phyloP scores from a whole-genome alignment of 2,888 invertebrate genomes.

The Drosophila incognita region DNA sequence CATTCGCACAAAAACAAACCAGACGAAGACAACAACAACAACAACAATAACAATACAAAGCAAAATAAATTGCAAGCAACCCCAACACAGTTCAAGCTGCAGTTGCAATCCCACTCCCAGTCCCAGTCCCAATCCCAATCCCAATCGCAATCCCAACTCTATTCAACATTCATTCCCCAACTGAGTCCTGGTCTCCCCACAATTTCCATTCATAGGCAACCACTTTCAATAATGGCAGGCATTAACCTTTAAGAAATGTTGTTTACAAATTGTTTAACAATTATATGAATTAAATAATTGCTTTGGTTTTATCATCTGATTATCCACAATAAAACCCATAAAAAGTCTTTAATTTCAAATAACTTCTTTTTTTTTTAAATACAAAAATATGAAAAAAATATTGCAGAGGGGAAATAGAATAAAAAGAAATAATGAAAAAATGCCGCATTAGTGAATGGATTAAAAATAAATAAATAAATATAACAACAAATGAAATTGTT shows the following conservation, averaged over 20 bases:
- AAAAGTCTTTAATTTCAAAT: neutral
- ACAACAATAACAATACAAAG: conserved; percentile 58
- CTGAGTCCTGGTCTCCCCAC: conserved; percentile 23
- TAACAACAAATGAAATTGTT: neutral
- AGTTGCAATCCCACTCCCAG: neutral
- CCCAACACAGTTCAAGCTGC: conserved; percentile 8
- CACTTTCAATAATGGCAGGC: conserved; percentile 57
- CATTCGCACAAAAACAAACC: conserved; percentile 75
- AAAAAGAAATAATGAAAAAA: neutral
- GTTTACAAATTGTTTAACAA: neutral
- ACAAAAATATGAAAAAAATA: neutral
- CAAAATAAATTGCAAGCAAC: conserved; percentile 69
- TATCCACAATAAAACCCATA: neutral
- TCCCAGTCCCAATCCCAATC: neutral
- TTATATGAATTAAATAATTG: neutral
- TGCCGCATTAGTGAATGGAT: neutral
- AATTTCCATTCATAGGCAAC: conserved; percentile 35
- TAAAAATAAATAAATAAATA: neutral
- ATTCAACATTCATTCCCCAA: conserved; percentile 20
- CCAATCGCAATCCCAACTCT: conserved; percentile 1
- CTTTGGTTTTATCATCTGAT: neutral
- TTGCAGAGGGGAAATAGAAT: neutral
- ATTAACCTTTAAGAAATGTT: conserved; percentile 23
- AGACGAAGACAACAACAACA: conserved; percentile 65
- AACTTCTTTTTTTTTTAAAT: neutral